Evolutionary conservation across 2,113 vertebrate genomes (phyloP).

Genomic region (Perccottus glenii): DNA sequence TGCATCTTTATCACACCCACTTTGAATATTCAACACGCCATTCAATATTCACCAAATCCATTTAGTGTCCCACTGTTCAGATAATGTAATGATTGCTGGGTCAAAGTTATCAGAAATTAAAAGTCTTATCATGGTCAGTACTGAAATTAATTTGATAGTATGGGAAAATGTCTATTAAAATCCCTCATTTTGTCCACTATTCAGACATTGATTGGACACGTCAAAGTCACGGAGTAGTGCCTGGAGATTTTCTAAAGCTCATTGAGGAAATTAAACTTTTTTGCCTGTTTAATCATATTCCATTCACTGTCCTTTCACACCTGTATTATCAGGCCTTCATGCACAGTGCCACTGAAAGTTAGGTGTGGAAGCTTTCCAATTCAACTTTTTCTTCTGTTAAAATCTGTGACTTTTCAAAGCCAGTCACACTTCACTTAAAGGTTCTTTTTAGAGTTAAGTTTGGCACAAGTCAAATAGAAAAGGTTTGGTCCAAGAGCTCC

Average conservation of each 20-base stretch:
- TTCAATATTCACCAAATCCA: constrained; percentile 47
- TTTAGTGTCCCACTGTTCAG: constrained; percentile 42
- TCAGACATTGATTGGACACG: constrained; percentile 63
- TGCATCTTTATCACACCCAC: constrained; percentile 23
- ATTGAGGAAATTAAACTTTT: constrained; percentile 68
- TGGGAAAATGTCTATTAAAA: constrained; percentile 58
- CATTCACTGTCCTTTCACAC: constrained; percentile 58
- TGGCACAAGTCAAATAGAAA: constrained; percentile 63
- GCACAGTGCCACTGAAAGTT: constrained; percentile 57
- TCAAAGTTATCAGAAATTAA: constrained; percentile 64
- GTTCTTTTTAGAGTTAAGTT: constrained; percentile 44
- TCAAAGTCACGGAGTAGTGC: constrained; percentile 41
- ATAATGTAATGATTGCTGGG: constrained; percentile 55
- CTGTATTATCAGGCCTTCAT: constrained; percentile 63
- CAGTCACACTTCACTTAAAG: constrained; percentile 39
- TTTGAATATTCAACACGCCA: constrained; percentile 19
- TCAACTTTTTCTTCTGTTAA: constrained; percentile 43
- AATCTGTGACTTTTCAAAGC: constrained; percentile 12
- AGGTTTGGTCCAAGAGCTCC: constrained; percentile 41
- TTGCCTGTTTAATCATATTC: constrained; percentile 66
- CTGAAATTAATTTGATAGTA: constrained; percentile 55
- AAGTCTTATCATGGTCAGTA: constrained; percentile 64
- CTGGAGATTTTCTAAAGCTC: constrained; percentile 59
- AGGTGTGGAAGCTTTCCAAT: constrained; percentile 34
- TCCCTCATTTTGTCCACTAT: constrained; percentile 65